Conservation (phyloP, 1,140 invertebrate genomes). For the Papilio aristodemus region DNA sequence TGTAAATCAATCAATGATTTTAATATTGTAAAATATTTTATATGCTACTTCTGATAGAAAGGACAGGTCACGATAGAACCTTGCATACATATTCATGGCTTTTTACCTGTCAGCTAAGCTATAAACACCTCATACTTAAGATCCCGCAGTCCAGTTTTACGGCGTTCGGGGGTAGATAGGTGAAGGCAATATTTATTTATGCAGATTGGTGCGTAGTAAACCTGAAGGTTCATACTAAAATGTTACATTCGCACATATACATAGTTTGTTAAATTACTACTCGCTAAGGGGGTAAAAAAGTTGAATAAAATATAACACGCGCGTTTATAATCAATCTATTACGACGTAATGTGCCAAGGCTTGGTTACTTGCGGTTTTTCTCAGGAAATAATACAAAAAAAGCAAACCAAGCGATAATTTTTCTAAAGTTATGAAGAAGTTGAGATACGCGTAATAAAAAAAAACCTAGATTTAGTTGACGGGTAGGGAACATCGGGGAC, state of each 20-base stretch:
- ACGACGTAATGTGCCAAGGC: no score
- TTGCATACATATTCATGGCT: constrained; percentile 3
- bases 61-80: constrained; percentile 5
- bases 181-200: constrained; percentile 19
- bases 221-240: constrained; percentile 6
- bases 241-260: constrained; percentile 5
- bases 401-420: neutral
- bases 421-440: constrained; percentile 1
- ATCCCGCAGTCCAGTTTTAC: constrained; percentile 16
- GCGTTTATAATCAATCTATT: no score
- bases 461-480: constrained; percentile 8
- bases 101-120: constrained; percentile 21
- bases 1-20: no score
- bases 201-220: neutral
- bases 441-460: neutral
- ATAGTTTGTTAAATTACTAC: no score
- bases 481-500: constrained; percentile 14
- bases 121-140: constrained; percentile 18
- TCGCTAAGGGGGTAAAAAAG: no score
- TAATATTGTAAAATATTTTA: neutral
- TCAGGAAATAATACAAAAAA: neutral
- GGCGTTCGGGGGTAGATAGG: constrained; percentile 7
- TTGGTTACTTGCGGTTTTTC: no score
- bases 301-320: no score
- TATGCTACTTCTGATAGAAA: neutral